Evolutionary conservation across 2,888 invertebrate genomes (phyloP), one percentile per base, ranked within the genome.

Genomic region (Melanargia galathea): DNA sequence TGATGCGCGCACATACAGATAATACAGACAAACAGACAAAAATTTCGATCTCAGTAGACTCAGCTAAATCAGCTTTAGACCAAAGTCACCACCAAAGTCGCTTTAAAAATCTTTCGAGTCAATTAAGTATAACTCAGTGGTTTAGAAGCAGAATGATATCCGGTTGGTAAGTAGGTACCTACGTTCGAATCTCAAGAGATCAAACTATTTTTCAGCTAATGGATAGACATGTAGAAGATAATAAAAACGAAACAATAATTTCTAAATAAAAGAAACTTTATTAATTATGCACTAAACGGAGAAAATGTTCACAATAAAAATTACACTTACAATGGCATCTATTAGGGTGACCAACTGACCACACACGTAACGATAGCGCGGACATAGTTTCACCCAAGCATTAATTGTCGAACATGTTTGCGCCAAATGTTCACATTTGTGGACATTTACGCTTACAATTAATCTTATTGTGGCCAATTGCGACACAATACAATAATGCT

Each of bases 201-300:
- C n/a, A n/a, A n/a, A n/a, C n/a, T n/a, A n/a, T n/a, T n/a, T n/a
- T n/a, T n/a, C n/a, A n/a, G n/a, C n/a, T 45, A 10, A n/a, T 26
- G 5, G 24, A 5, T 26, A 26, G 24, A 26, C 30, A 30, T 8
- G 4, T 35, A 35, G 18, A 8, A 43, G 8, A 8, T 8, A 43
- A 43, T 18, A 43, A 43, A 43, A 55, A 24, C 40, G 43, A 55
- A 38, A 33, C 22, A n/a, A 43, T 18, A 52, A 52, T 52, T 24
- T 74, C 75, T 86, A 82, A 86, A 85, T 88, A 87, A 86, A 87
- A 84, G 84, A 85, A 81, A 83, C 78, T 89, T 90, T 88, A 87
- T 85, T 76, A 73, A 87, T 85, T 76, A 74, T 67, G 65, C 69
- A 81, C 84, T 87, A 86, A 83, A 86, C 82, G 77, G 81, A 83